Evolutionary conservation across 2,888 invertebrate genomes (phyloP).

Genomic region (Orthosia incerta): DNA sequence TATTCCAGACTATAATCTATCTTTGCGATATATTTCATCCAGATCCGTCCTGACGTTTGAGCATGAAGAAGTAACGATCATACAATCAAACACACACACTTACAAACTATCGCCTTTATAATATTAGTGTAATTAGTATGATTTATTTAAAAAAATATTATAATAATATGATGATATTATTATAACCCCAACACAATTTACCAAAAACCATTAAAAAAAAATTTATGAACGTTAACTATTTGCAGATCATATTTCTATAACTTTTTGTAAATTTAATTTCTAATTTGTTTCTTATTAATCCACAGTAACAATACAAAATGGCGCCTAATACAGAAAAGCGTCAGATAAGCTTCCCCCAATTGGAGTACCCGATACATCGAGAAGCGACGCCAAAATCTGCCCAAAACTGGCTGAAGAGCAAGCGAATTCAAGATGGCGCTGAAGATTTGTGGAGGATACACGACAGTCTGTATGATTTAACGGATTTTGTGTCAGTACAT

Average conservation of each 20-base stretch:
- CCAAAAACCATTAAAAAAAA: too few relatives aligned
- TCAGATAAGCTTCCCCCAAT: conserved; percentile 87
- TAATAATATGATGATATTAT: too few relatives aligned
- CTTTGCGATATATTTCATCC: too few relatives aligned
- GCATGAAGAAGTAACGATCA: too few relatives aligned
- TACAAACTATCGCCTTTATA: too few relatives aligned
- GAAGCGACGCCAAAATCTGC: conserved; percentile 83
- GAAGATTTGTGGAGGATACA: conserved; percentile 95
- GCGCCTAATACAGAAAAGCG: conserved; percentile 75
- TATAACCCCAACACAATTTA: background rate
- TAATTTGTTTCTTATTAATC: conserved; percentile 9
- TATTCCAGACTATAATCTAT: too few relatives aligned
- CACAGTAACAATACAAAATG: conserved; percentile 70
- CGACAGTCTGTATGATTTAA: conserved; percentile 96
- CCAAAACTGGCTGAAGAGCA: conserved; percentile 92
- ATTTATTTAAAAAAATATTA: background rate
- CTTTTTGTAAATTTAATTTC: background rate
- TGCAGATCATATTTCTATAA: background rate
- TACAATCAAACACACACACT: too few relatives aligned
- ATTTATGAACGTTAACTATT: too few relatives aligned
- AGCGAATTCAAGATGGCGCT: conserved; percentile 93
- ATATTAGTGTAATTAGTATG: too few relatives aligned
- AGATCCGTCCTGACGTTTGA: too few relatives aligned
- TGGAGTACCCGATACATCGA: conserved; percentile 87
- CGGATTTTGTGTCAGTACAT: conserved; percentile 94